Base-by-base conservation (phyloP, 2,888 invertebrate genomes). In the Smittia sp. region DNA sequence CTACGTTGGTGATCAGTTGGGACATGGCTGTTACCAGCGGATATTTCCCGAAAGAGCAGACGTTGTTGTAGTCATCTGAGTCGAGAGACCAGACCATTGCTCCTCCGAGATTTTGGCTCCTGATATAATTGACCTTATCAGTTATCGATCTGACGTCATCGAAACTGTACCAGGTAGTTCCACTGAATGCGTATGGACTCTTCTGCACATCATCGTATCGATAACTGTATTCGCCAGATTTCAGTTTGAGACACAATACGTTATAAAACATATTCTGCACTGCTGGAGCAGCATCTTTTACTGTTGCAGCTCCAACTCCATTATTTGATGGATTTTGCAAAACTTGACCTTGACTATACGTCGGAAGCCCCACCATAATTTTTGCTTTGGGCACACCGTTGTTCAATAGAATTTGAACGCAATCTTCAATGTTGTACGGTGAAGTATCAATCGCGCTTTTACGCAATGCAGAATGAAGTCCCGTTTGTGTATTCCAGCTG, bases 391-490 rank as follows among this genome's bases (percentile, higher is more conserved):
- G 7, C 6, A 38, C 11, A 6, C 38, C 38, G 6, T 38, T 11
- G 11, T 11, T 6, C 6, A 38, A 11, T 11, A 38, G 11, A 38
- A 38, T 11, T 9, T 38, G 6, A 9, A 38, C 38, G 11, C 7
- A 6, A 38, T 38, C 38, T 38, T 38, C 85, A 67, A 83, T 79
- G 75, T 83, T 84, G 18, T 83, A 77, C 6, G 76, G 75, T 3
- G 77, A 76, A 9, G 66, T 4, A 20, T 66, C 66, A 66, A 66
- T 77, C 1, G 80, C 75, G 11, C 38, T 38, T 38, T 79, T 75
- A 74, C 81, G 82, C 0, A 86, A 79, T 1, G 85, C 84, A 20
- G 86, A 82, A 76, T 86, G 85, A 66, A 83, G 80, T 1, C 85
- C 85, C 1, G 85, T 83, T 11, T 76, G 76, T 0, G 74, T 74